These are phyloP conservation scores for Chaetura pelagica DNA, from an alignment of 2,113 vertebrate species.

Conservation along the genomic window DNA sequence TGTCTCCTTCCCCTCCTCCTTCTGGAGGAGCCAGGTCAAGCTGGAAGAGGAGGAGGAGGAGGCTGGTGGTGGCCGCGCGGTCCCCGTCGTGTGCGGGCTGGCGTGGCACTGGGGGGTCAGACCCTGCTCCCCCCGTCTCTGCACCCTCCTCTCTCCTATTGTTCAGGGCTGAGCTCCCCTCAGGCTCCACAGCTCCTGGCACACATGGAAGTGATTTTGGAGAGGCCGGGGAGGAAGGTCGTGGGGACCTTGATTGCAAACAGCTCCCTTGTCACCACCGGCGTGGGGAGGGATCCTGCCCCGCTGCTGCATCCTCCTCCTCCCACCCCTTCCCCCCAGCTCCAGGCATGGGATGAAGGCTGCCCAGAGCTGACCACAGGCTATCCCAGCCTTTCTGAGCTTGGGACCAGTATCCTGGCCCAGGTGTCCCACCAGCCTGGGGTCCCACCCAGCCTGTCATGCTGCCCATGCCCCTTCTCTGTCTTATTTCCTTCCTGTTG, in stretches of 20 bases:
- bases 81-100: background rate
- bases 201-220: slow-evolving; percentile 5
- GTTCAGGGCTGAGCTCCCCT: background rate
- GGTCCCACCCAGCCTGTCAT: background rate
- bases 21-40: accelerated
- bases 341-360: accelerated
- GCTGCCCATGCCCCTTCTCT: no score
- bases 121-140: background rate
- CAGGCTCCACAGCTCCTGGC: background rate
- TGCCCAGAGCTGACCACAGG: background rate
- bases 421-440: accelerated
- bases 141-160: background rate
- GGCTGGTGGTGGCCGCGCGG: background rate
- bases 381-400: background rate
- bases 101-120: background rate
- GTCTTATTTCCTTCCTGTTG: background rate
- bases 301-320: background rate
- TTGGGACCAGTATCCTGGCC: background rate
- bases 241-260: slow-evolving; percentile 23
- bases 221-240: background rate
- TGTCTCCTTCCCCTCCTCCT: background rate
- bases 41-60: background rate
- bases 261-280: background rate
- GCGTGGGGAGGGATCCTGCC: background rate
- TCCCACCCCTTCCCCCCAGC: background rate